Conservation (phyloP, 2,888 invertebrate species). For the Heliconius hortense region DNA sequence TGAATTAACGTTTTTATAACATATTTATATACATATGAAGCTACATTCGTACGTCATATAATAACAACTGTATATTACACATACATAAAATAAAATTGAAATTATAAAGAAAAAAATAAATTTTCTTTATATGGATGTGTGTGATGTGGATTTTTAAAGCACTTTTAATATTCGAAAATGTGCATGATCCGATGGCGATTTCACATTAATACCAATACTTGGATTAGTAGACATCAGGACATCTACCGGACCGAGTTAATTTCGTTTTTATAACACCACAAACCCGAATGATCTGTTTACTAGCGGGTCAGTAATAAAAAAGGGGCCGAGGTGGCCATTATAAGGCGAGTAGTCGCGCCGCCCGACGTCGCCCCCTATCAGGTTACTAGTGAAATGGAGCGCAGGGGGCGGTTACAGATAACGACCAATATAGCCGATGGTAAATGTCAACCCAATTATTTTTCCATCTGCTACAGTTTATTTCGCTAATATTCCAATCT, state of each 20-base stretch:
- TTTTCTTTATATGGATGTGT: neutral
- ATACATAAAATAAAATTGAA: neutral
- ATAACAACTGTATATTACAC: neutral
- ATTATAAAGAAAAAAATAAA: neutral
- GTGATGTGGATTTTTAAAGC: neutral
- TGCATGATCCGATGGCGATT: constrained; percentile 48
- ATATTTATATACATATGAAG: neutral
- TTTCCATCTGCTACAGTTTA: constrained; percentile 35
- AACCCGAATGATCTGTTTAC: constrained; percentile 83
- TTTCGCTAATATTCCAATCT: constrained; percentile 24
- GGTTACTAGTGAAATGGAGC: constrained; percentile 80
- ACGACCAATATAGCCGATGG: constrained; percentile 74
- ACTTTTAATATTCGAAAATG: neutral
- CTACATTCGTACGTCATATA: neutral
- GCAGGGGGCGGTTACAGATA: constrained; percentile 78
- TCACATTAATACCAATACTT: constrained; percentile 67
- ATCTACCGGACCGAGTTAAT: constrained; percentile 77
- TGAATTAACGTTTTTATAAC: constrained; percentile 6
- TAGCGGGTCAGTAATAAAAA: constrained; percentile 82
- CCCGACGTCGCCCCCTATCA: constrained; percentile 78
- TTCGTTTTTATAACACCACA: constrained; percentile 82
- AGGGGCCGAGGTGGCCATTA: constrained; percentile 79
- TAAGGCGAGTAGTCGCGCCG: constrained; percentile 69
- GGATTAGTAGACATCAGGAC: constrained; percentile 71
- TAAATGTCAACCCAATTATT: constrained; percentile 68